Base-by-base conservation (phyloP, 2,888 invertebrate species). In the Tryphoninae sp. region DNA sequence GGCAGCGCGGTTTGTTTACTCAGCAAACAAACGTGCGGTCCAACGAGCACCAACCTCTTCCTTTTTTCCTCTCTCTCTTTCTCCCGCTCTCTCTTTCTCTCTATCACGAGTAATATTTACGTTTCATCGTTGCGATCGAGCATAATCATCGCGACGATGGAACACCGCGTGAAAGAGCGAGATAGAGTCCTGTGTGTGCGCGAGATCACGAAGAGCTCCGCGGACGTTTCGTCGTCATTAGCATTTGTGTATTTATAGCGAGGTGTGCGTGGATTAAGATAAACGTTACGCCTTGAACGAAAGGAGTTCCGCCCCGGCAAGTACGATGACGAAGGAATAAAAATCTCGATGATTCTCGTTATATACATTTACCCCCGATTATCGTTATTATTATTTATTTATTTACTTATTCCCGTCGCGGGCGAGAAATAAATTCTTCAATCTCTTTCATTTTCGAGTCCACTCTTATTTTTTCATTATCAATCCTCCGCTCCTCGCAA, bases 201-300 rank as follows among this genome's bases (percentile, higher is more conserved):
- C 40, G 42, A 62, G 65, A 78, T 55, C 49, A 71, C 62, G 67
- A 67, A 49, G 78, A 72, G 59, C 67, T 75, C 67, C 45, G 58
- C 58, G 78, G 62, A 22, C 26, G 62, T 19, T 64, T 65, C 69
- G 67, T 68, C 75, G 77, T 83, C 83, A 83, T 83, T 83, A 81
- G 80, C 79, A 83, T 83, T 74, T 83, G 81, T 83, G 80, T 83
- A 83, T 83, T 83, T 81, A 83, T 76, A 76, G 69, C 78, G 71
- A 79, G 33, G 81, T 76, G 55, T 55, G 55, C 55, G 55, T 55
- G 62, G 62, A 83, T 83, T 76, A 69, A 78, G 78, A 78, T 71
- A 71, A 78, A 78, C 69, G 76, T 6, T n/a, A 53, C 16, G 61
- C 40, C 13, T 55, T 2, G 68, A 62, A 40, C 49, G 45, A 13